Evolutionary conservation across 2,888 invertebrate genomes (phyloP).

Genomic region (Rapana venosa): DNA sequence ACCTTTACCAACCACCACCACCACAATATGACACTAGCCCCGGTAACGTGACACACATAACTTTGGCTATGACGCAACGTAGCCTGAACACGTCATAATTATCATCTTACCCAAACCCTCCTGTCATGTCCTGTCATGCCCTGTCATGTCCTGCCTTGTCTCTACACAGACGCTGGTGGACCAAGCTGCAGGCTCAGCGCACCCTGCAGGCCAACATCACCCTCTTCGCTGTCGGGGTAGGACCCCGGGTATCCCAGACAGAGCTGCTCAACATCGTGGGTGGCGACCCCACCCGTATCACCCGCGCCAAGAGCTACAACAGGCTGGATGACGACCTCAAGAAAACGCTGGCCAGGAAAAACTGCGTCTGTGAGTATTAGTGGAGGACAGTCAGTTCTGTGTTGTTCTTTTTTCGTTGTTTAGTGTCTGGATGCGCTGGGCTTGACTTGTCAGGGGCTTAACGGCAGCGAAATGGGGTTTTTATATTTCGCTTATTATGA

Average conservation of each 20-base stretch:
- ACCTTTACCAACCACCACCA: no score
- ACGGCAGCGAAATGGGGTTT: neutral
- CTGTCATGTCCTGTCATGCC: no score
- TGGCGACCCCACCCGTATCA: neutral
- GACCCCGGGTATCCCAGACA: constrained; percentile 21
- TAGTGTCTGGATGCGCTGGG: neutral
- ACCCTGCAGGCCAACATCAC: constrained; percentile 40
- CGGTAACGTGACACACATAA: no score
- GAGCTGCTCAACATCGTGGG: constrained; percentile 52
- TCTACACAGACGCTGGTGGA: constrained; percentile 21
- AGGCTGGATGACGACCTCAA: constrained; percentile 16
- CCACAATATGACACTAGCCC: no score
- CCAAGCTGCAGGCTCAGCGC: constrained; percentile 24
- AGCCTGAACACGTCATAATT: no score
- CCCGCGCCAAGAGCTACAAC: neutral
- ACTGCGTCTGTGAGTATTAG: constrained; percentile 35
- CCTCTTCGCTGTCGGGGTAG: constrained; percentile 49
- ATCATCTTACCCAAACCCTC: no score
- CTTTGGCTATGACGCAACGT: no score
- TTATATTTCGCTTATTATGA: neutral
- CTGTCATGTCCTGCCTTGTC: no score
- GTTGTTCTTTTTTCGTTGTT: neutral
- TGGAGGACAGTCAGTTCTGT: neutral
- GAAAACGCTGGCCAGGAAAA: constrained; percentile 35
- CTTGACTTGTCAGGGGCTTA: no score